phyloP scores from a whole-genome alignment of 2,888 invertebrate species.

The Neria commutata region DNA sequence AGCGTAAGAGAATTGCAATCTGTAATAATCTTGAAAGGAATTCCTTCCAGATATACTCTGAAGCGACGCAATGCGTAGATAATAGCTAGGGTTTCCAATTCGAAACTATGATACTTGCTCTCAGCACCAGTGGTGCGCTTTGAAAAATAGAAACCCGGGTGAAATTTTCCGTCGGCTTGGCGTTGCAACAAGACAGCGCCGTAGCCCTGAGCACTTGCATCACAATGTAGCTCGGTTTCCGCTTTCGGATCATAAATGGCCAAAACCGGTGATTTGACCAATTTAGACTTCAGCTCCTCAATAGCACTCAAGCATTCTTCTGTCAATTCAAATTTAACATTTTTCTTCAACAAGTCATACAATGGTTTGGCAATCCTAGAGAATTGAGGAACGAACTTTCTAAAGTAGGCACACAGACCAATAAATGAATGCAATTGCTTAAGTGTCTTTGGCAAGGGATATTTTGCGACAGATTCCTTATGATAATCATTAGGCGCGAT shows the following conservation, averaged over 20 bases:
- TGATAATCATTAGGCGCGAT: conserved; percentile 17
- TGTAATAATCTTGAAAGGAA: conserved; percentile 39
- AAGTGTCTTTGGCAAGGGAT: conserved; percentile 17
- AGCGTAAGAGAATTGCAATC: conserved; percentile 39
- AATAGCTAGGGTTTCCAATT: conserved; percentile 43
- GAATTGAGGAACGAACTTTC: conserved; percentile 25
- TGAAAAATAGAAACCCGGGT: conserved; percentile 45
- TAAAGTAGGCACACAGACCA: conserved; percentile 29
- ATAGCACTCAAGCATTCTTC: conserved; percentile 11
- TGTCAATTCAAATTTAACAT: conserved; percentile 14
- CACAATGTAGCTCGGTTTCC: conserved; percentile 46
- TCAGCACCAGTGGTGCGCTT: conserved; percentile 38
- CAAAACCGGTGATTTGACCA: conserved; percentile 35
- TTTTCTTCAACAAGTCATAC: conserved; percentile 37
- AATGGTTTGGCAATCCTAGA: conserved; percentile 41
- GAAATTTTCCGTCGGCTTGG: conserved; percentile 32
- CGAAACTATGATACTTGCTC: conserved; percentile 43
- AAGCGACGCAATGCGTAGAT: conserved; percentile 41
- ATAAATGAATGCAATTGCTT: conserved; percentile 15
- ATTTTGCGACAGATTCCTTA: conserved; percentile 15
- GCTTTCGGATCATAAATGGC: conserved; percentile 38
- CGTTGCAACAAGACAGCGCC: conserved; percentile 39
- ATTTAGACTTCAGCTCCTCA: conserved; percentile 20
- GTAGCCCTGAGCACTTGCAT: conserved; percentile 40
- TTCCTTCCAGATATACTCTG: conserved; percentile 37